Conservation (phyloP, 2,888 invertebrate species). For the Drosophila koepferae region DNA sequence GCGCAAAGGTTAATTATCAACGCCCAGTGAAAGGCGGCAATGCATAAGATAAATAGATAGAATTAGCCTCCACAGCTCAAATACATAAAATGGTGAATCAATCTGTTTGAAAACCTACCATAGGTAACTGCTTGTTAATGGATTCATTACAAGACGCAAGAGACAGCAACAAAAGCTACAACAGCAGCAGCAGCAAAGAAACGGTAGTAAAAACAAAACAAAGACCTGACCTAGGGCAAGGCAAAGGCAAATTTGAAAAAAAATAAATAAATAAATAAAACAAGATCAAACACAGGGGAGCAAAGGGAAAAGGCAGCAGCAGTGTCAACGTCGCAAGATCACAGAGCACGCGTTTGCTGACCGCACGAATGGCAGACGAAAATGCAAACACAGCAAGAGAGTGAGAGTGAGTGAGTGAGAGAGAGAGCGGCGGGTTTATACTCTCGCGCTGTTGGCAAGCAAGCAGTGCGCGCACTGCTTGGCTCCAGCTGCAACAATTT, state of each 20-base stretch:
- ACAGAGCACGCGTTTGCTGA: slow-evolving; percentile 47
- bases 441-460: slow-evolving; percentile 20
- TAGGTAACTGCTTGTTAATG: slow-evolving; percentile 67
- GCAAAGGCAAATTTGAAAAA: slow-evolving; percentile 40
- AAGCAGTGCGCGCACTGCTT: slow-evolving; percentile 60
- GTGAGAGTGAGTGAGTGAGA: not conserved
- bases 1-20: slow-evolving; percentile 35
- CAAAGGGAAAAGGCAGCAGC: not conserved
- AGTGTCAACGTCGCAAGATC: slow-evolving; percentile 33
- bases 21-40: slow-evolving; percentile 48
- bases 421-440: not conserved
- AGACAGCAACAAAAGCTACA: slow-evolving; percentile 23
- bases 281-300: slow-evolving; percentile 3
- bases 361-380: slow-evolving; percentile 20
- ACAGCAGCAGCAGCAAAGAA: slow-evolving; percentile 16
- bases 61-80: slow-evolving; percentile 19
- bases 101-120: slow-evolving; percentile 53
- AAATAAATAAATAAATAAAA: too few relatives aligned
- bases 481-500: slow-evolving; percentile 40
- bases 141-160: slow-evolving; percentile 68
- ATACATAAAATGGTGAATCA: slow-evolving; percentile 38
- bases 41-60: slow-evolving; percentile 17
- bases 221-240: slow-evolving; percentile 78
- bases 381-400: slow-evolving; percentile 13
- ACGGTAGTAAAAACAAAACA: slow-evolving; percentile 54